Evolutionary conservation across 30 jellyfish, hydroid and myxozoan genomes (phyloP).

Genomic region (Morbakka virulenta): DNA sequence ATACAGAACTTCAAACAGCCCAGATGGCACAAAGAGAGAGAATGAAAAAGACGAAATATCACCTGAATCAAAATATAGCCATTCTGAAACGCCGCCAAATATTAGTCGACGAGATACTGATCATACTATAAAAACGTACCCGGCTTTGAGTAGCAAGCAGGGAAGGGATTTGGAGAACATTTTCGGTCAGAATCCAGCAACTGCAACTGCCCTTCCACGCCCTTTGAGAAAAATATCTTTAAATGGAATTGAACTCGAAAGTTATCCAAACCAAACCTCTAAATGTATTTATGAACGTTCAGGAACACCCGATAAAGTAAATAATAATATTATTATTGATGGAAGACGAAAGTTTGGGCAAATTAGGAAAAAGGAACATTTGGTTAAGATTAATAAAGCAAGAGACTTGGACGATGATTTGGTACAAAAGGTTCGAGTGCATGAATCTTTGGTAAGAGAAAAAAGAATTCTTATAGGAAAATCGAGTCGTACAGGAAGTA

Average conservation of each 20-base stretch:
- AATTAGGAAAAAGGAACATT: not conserved
- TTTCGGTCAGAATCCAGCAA: not conserved
- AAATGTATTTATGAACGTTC: not conserved
- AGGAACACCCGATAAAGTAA: not conserved
- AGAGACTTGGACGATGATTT: not conserved
- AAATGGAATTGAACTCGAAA: not conserved
- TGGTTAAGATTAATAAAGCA: not conserved
- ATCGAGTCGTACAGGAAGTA: not conserved
- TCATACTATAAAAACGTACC: not conserved
- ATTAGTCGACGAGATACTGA: not conserved
- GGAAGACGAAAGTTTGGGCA: not conserved
- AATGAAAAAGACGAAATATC: not conserved
- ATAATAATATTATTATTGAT: not conserved
- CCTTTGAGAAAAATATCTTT: not conserved
- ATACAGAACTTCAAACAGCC: not conserved
- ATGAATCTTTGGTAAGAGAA: not conserved
- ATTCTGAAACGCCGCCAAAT: not conserved
- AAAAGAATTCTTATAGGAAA: not conserved
- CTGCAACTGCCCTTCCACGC: not conserved
- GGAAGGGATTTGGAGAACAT: not conserved
- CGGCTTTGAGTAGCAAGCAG: not conserved
- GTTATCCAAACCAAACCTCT: not conserved
- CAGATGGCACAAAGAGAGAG: not conserved
- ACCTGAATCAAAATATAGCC: not conserved
- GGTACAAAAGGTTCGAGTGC: not conserved